phyloP scores from a whole-genome alignment of 2,888 invertebrate species.

The Caenorhabditis japonica region DNA sequence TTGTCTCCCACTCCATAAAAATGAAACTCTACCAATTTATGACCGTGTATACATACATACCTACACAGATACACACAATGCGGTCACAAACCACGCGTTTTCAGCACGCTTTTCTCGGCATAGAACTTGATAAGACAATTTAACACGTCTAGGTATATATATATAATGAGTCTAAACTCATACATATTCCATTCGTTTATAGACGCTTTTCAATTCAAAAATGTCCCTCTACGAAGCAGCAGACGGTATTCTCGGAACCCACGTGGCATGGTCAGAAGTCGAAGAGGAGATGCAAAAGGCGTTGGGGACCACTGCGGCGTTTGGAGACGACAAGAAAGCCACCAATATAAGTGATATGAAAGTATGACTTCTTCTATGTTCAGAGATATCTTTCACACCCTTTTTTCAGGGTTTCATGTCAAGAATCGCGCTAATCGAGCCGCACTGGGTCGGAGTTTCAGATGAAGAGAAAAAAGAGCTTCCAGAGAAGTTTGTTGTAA shows the following conservation, averaged over 20 bases:
- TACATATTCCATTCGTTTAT: too few relatives aligned
- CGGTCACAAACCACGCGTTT: too few relatives aligned
- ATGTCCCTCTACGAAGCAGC: constrained; percentile 42
- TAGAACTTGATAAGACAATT: constrained; percentile 10
- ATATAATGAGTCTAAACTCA: too few relatives aligned
- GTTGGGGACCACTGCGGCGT: constrained; percentile 27
- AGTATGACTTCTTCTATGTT: constrained; percentile 12
- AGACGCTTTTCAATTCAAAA: too few relatives aligned
- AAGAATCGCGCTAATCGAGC: constrained; percentile 39
- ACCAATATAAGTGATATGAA: constrained; percentile 55
- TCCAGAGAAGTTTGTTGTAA: constrained; percentile 43
- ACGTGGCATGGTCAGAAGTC: constrained; percentile 52
- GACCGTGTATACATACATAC: too few relatives aligned
- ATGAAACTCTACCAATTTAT: too few relatives aligned
- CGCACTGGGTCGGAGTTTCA: constrained; percentile 27
- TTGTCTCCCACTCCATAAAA: too few relatives aligned
- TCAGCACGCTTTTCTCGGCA: too few relatives aligned
- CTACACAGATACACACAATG: too few relatives aligned
- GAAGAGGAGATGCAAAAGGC: constrained; percentile 43
- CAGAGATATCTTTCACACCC: too few relatives aligned
- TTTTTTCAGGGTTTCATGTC: constrained; percentile 55
- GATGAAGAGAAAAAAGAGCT: constrained; percentile 16
- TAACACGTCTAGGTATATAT: constrained; percentile 24
- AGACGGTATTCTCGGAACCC: constrained; percentile 46
- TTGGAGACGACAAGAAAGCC: constrained; percentile 43